Base-by-base conservation (phyloP, 2,888 invertebrate genomes). In the Anticlea derivata region DNA sequence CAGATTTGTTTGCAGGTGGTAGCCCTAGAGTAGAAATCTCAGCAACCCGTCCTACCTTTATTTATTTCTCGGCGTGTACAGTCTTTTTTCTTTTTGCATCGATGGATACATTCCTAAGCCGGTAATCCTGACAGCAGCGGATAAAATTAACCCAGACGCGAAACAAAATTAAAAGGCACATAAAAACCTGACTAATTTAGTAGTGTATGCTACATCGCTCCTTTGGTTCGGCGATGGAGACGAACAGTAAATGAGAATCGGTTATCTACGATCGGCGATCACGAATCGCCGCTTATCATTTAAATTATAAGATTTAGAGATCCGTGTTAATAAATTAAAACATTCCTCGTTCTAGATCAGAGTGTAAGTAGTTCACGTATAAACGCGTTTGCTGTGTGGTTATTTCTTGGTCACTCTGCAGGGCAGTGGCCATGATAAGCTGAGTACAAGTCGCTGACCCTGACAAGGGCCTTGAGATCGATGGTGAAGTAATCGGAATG, bases 121-220 rank as follows among this genome's bases (percentile, higher is more conserved):
- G 80, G 89, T 88, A 88, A 89, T 88, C 88, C 83, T 82, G 84
- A 85, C 88, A 84, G 83, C 88, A 84, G 83, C 82, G 80, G 87
- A 88, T 88, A 88, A 90, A 89, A 88, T 90, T 89, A 88, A 88
- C 86, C 86, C 88, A 90, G 90, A 90, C 90, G 85, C 83, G 83
- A 86, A 90, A 89, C 82, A 88, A 90, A 89, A 89, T 88, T 86
- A 89, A 89, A 89, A 88, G 80, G 84, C 80, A 82, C 73, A 84
- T 84, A 82, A 86, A 86, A 85, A 84, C 78, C 78, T 73, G 69
- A 86, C 88, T 89, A 90, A 90, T 89, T 90, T 86, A 73, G 87
- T 86, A 84, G 80, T 77, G 86, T 85, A 83, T 82, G 86, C 80
- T 75, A 77, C 83, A 80, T 50, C 50, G 43, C 58, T 68, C 50